Conservation (phyloP, 1,140 invertebrate genomes). For the Ladona fulva region DNA sequence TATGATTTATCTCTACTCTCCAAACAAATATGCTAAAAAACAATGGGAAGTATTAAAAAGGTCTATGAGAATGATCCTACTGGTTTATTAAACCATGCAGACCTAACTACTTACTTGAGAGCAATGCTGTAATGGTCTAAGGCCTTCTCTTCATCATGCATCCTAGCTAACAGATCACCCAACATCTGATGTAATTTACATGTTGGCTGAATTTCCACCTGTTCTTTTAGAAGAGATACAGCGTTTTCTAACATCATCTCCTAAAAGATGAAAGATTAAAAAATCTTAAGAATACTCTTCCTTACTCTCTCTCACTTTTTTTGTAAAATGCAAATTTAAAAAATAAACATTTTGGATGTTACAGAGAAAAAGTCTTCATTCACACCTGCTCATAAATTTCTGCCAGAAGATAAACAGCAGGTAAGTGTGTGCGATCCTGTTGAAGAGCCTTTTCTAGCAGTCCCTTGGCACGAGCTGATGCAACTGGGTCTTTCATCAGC, state of each 20-base stretch:
- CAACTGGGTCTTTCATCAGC: constrained; percentile 56
- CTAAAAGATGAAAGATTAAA: constrained; percentile 31
- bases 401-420: constrained; percentile 57
- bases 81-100: no score
- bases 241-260: constrained; percentile 50
- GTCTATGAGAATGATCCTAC: no score
- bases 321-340: no score
- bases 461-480: constrained; percentile 51
- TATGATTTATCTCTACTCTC: no score
- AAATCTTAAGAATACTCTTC: neutral
- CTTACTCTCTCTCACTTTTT: no score
- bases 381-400: constrained; percentile 46
- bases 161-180: constrained; percentile 48
- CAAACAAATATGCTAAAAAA: no score
- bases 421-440: constrained; percentile 52
- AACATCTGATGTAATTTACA: constrained; percentile 59
- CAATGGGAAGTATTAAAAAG: no score
- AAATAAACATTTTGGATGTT: no score
- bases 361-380: no score
- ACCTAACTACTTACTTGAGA: constrained; percentile 47
- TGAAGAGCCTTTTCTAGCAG: constrained; percentile 59
- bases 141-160: constrained; percentile 56
- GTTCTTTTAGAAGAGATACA: constrained; percentile 48
- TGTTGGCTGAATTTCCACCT: constrained; percentile 50
- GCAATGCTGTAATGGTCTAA: constrained; percentile 61